Evolutionary conservation across 1,140 invertebrate genomes (phyloP).

Genomic region (Tetragnatha versicolor): DNA sequence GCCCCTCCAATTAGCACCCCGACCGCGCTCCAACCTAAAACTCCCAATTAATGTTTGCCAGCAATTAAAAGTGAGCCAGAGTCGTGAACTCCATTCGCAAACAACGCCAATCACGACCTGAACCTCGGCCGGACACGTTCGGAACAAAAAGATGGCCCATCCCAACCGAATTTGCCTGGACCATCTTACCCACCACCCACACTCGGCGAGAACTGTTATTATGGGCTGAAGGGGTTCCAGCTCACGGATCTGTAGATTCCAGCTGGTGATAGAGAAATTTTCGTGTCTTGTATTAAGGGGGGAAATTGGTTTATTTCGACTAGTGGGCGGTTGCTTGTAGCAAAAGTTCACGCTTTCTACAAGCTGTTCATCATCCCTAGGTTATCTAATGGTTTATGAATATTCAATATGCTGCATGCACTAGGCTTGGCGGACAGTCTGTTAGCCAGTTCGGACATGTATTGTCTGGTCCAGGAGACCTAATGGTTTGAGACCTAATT

Average conservation of each 20-base stretch:
- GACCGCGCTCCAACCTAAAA: too few relatives aligned
- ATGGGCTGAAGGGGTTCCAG: not conserved
- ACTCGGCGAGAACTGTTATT: not conserved
- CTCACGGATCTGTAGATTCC: constrained; percentile 31
- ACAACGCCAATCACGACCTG: too few relatives aligned
- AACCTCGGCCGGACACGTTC: not conserved
- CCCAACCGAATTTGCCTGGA: constrained; percentile 31
- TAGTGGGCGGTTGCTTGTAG: constrained; percentile 15
- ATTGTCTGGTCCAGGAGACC: too few relatives aligned
- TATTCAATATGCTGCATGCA: constrained; percentile 39
- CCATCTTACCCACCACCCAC: constrained; percentile 14
- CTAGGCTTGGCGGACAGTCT: too few relatives aligned
- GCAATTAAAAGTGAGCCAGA: too few relatives aligned
- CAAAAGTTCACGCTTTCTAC: not conserved
- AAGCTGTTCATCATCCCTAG: not conserved
- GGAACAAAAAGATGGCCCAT: not conserved
- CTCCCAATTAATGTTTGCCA: too few relatives aligned
- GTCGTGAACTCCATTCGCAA: too few relatives aligned
- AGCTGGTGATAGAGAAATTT: constrained; percentile 38
- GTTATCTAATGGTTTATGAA: constrained; percentile 29
- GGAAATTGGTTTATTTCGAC: constrained; percentile 32
- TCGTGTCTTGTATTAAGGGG: constrained; percentile 41
- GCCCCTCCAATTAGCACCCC: too few relatives aligned
- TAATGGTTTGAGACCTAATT: too few relatives aligned
- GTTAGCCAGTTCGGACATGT: too few relatives aligned